Conservation (phyloP, 2,888 invertebrate species). For the Sesamia inferens region DNA sequence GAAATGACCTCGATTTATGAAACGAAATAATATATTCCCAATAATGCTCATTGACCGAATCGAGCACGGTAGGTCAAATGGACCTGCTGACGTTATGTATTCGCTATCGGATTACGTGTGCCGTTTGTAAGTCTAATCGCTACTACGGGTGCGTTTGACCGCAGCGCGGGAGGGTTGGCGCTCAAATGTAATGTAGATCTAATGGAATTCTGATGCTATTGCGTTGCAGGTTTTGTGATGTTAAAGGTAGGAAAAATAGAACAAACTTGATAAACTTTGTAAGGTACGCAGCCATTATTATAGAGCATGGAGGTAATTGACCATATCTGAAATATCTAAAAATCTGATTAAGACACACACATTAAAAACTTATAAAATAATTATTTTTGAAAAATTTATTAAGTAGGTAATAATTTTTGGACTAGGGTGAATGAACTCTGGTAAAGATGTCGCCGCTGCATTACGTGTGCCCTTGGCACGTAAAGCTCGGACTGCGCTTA, state of each 20-base stretch:
- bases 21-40: constrained; percentile 38
- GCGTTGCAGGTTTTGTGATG: constrained; percentile 1
- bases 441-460: too few species aligned
- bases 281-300: too few species aligned
- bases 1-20: constrained; percentile 12
- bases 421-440: too few species aligned
- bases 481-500: too few species aligned
- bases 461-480: too few species aligned
- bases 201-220: constrained; percentile 40
- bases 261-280: neutral
- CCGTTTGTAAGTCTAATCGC: constrained; percentile 61
- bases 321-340: too few species aligned
- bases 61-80: constrained; percentile 36
- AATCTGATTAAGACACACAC: too few species aligned
- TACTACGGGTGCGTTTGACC: constrained; percentile 44
- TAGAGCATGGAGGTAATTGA: neutral
- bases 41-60: constrained; percentile 47
- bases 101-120: constrained; percentile 54
- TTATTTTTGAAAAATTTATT: too few species aligned
- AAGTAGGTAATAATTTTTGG: too few species aligned
- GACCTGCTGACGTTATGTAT: constrained; percentile 43
- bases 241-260: neutral
- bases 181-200: constrained; percentile 49
- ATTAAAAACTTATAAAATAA: too few species aligned
- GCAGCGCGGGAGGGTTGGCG: constrained; percentile 31